Evolutionary conservation across 92 coral and sea anemone genomes (phyloP).

Genomic region (Epizoanthus illoricatus): DNA sequence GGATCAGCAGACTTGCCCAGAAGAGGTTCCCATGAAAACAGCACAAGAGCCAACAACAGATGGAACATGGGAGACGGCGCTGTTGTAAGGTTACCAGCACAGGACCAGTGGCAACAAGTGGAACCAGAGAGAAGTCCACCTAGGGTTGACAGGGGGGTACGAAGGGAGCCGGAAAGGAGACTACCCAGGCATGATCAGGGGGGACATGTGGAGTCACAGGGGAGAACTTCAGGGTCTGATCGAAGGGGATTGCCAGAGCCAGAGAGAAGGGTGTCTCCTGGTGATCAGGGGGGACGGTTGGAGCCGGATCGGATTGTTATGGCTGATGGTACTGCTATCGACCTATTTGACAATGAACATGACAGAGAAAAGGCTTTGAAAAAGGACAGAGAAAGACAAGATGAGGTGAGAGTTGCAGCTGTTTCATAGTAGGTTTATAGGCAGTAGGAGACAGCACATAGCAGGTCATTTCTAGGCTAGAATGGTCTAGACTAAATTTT

Average conservation of each 20-base stretch:
- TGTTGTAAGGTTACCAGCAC: constrained; percentile 13
- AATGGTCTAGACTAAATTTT: no score
- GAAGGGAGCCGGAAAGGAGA: constrained; percentile 11
- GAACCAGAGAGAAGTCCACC: constrained; percentile 23
- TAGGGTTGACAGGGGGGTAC: background rate
- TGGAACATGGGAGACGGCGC: background rate
- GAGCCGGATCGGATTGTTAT: constrained; percentile 84
- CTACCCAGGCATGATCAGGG: background rate
- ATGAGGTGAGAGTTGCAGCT: constrained; percentile 55
- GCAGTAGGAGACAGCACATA: no score
- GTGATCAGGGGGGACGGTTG: constrained; percentile 74
- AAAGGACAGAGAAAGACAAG: constrained; percentile 62
- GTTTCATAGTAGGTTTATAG: background rate
- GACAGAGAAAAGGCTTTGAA: constrained; percentile 76
- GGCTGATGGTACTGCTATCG: constrained; percentile 97
- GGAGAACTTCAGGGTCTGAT: constrained; percentile 4
- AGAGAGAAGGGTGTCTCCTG: constrained; percentile 7
- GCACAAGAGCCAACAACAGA: constrained; percentile 2
- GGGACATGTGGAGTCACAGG: background rate
- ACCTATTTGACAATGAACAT: constrained; percentile 79
- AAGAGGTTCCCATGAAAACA: constrained; percentile 12
- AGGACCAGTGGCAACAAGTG: constrained; percentile 32
- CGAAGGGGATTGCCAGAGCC: constrained; percentile 44
- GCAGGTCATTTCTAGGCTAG: no score
- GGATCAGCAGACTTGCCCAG: constrained; percentile 22